Base-by-base conservation (phyloP, 2,888 invertebrate species). In the Ommatoiulus sabulosus region DNA sequence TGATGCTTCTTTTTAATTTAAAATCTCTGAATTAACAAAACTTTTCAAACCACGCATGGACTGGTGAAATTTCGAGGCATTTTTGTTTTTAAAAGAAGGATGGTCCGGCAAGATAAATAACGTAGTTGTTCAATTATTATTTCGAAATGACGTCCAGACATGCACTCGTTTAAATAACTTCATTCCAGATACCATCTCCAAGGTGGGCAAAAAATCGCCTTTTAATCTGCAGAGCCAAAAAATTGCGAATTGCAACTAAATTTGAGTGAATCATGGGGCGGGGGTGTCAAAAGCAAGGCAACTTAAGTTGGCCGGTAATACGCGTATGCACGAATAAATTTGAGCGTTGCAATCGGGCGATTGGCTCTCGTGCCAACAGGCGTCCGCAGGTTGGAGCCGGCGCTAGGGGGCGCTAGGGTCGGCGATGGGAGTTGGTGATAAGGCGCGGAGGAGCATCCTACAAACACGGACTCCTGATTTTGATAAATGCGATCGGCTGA, bases 401-500 rank as follows among this genome's bases (percentile, higher is more conserved):
- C 80, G 80, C 35, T 80, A 80, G 80, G 35, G 80, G 80, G 80
- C 80, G 80, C 72, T 1, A 5, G 4, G 17, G 2, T 8, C 52
- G 7, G 63, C 72, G 24, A 72, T 72, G 24, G 20, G 72, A 12
- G 24, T 52, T 7, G 72, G 80, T 24, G 80, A 20, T 63, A 63
- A 63, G 63, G 7, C 63, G 1, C 12, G 24, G 35, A 12, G 80
- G 24, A 35, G 80, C 80, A 80, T 80, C 80, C 80, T 3, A 80
- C 7, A 80, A 35, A 80, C 80, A 12, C 52, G 52, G 52, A 52
- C 12, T 80, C 63, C 52, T 52, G 52, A 63, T n/a, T 63, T 63
- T 17, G 80, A 80, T 80, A 80, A 80, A 80, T 80, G 80, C 35
- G 12, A 80, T 80, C 80, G 80, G 80, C 80, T 35, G 35, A 80